Evolutionary conservation across 2,888 invertebrate genomes (phyloP), one percentile per base, ranked within the genome.

Genomic region (Gibbula magus): DNA sequence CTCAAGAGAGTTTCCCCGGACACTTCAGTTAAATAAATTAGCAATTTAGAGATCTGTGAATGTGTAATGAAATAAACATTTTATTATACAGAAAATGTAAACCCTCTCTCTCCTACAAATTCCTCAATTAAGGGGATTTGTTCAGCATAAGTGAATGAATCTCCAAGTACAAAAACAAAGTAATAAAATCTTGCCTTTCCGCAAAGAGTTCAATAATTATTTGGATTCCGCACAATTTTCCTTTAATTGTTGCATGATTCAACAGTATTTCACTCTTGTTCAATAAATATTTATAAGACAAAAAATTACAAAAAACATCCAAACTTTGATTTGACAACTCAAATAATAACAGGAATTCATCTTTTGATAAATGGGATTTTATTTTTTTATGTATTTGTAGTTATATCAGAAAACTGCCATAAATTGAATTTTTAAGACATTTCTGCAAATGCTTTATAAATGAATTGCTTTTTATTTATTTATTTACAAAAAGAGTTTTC

Each of bases 11-110:
- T 16, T 35, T 70, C 13, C 8, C 32, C 29, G 39, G 35, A 70
- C 70, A 70, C 70, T 70, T 70, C 39, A 70, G 70, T 70, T 32
- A 70, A 70, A 70, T 70, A 70, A 70, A 70, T 70, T 70, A 70
- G 70, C 70, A 70, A 70, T 70, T 70, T 70, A 70, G 70, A 35
- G 39, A 70, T 70, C 70, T 70, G 39, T 35, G 39, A 70, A 70
- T 39, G 70, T n/a, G 70, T 35, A 70, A 70, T 20, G 70, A 70
- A 70, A 39, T 70, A 70, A 70, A 35, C 70, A 70, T 70, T 35
- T 70, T 70, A 70, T 70, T 70, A 70, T 32, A 70, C 70, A 39
- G 70, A 70, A 39, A 39, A 18, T 35, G 29, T 35, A 70, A 25
- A 67, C 29, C 35, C 70, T 39, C 35, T 39, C 35, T 10, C 35